Conservation (phyloP, 1,140 invertebrate species). For the Anoplophora glabripennis region DNA sequence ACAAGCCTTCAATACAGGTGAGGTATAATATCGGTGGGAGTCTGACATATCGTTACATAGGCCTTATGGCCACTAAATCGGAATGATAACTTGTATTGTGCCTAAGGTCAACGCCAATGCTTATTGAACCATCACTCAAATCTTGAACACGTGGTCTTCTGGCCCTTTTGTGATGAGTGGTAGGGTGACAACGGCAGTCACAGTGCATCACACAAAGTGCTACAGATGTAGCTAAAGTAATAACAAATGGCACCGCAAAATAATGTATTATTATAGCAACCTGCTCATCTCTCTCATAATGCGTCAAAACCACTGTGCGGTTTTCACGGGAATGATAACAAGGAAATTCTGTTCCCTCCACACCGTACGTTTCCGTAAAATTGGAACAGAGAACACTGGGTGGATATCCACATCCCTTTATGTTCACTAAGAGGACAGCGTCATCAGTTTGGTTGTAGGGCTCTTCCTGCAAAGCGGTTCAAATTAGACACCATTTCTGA, state of each 20-base stretch:
- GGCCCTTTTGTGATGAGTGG: constrained; percentile 36
- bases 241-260: constrained; percentile 76
- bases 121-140: constrained; percentile 38
- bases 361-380: constrained; percentile 73
- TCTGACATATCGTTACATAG: constrained; percentile 19
- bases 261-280: constrained; percentile 72
- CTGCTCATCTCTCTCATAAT: constrained; percentile 76
- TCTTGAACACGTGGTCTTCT: constrained; percentile 33
- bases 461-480: constrained; percentile 14
- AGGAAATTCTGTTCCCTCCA: constrained; percentile 73
- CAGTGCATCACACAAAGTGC: constrained; percentile 82
- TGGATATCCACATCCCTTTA: constrained; percentile 87
- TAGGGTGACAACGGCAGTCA: constrained; percentile 49
- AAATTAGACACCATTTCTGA: background rate
- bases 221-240: constrained; percentile 77
- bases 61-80: constrained; percentile 36
- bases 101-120: constrained; percentile 36
- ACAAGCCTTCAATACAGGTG: background rate
- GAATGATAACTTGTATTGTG: constrained; percentile 37
- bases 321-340: constrained; percentile 83
- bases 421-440: constrained; percentile 72
- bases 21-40: background rate
- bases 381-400: constrained; percentile 79
- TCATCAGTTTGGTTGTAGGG: constrained; percentile 54
- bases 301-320: constrained; percentile 73